A percentile compares a stretch with the other conserved stretches of the same genome.
Conservation (phyloP, 2,113 vertebrate species). For the Nematolebias whitei region DNA sequence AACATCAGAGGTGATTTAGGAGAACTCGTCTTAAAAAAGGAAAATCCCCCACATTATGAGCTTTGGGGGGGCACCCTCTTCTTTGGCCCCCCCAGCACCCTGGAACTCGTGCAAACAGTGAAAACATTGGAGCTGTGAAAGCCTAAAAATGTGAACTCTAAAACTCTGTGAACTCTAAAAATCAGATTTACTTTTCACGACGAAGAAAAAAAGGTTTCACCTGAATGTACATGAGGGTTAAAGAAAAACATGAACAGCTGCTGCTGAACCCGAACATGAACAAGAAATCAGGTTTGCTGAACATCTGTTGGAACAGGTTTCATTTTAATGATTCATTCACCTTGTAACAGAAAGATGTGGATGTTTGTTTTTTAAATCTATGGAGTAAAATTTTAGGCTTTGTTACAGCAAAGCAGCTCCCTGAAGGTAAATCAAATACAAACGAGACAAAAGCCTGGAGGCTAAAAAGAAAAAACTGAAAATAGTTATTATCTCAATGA, state of each 20-base stretch:
- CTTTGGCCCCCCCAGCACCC: constrained; percentile 32
- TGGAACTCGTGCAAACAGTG: constrained; percentile 39
- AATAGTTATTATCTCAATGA: constrained; percentile 72
- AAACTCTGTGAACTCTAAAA: constrained; percentile 37
- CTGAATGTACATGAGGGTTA: constrained; percentile 43
- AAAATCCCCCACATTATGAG: background rate
- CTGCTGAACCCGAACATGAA: constrained; percentile 37
- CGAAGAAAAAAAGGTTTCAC: constrained; percentile 61
- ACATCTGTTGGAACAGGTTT: constrained; percentile 1
- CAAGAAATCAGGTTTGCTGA: constrained; percentile 14
- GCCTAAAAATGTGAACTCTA: constrained; percentile 35
- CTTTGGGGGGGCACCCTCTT: background rate
- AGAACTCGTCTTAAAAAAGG: background rate
- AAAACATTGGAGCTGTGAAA: constrained; percentile 62
- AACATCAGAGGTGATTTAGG: background rate
- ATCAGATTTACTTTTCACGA: constrained; percentile 63
- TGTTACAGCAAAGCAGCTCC: constrained; percentile 8
- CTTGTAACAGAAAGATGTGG: background rate
- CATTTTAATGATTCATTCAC: too few relatives aligned
- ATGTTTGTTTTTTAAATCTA: background rate
- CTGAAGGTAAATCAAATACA: constrained; percentile 47
- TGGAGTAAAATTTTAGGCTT: constrained; percentile 1
- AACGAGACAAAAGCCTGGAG: constrained; percentile 56
- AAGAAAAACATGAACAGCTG: constrained; percentile 44
- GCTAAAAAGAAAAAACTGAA: constrained; percentile 54